phyloP scores from a whole-genome alignment of 1,140 invertebrate species.

The Triops cancriformis region DNA sequence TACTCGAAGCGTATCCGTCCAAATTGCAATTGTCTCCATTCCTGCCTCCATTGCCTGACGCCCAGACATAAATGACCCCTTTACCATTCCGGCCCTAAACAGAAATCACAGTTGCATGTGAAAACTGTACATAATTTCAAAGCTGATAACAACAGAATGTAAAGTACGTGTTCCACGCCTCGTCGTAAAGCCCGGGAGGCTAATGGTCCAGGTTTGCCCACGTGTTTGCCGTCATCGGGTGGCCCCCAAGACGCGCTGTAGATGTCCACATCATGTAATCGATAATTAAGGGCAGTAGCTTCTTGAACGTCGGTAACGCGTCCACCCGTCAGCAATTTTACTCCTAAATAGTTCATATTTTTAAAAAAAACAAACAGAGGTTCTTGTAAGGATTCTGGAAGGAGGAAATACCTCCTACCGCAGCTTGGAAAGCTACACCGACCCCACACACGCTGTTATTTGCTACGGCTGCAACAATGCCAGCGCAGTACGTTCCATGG shows the following conservation, averaged over 20 bases:
- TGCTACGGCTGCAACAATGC: conserved; percentile 36
- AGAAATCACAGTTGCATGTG: neutral
- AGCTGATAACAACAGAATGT: neutral
- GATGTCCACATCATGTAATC: conserved; percentile 37
- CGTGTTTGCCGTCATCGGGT: conserved; percentile 36
- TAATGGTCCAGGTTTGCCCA: conserved; percentile 39
- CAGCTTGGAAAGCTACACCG: conserved; percentile 37
- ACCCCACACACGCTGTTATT: conserved; percentile 38
- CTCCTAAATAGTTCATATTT: conserved; percentile 33
- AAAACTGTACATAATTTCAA: neutral
- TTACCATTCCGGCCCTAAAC: conserved; percentile 67
- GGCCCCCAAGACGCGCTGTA: conserved; percentile 44
- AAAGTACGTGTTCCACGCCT: conserved; percentile 37
- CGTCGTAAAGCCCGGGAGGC: conserved; percentile 35
- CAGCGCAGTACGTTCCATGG: conserved; percentile 39
- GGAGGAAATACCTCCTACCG: conserved; percentile 34
- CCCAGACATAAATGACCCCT: conserved; percentile 85
- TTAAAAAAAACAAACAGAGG: too few relatives aligned
- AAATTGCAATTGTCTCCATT: conserved; percentile 80
- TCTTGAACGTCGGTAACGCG: conserved; percentile 38
- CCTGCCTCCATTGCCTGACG: conserved; percentile 80
- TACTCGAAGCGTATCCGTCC: conserved; percentile 77
- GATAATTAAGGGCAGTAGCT: conserved; percentile 31
- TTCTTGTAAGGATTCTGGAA: too few relatives aligned
- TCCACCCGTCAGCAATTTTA: conserved; percentile 40